These are phyloP conservation scores for Tapirus indicus DNA, from an alignment of 2,797 vertebrate genomes.

Conservation along the genomic window DNA sequence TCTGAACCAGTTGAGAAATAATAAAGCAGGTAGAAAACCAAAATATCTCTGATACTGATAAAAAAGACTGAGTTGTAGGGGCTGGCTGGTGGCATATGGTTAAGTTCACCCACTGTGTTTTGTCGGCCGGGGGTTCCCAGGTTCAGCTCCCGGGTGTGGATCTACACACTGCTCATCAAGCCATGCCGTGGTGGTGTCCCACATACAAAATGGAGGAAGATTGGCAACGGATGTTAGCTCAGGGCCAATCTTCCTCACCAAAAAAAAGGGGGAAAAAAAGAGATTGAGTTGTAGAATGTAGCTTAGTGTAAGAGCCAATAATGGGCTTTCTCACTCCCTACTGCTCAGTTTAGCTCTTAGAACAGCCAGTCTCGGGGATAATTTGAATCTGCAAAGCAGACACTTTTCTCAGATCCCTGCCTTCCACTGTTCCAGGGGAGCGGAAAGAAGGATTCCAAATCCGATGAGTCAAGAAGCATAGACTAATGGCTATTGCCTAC, in stretches of 20 bases:
- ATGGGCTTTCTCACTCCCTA: neutral
- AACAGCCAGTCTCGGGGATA: neutral
- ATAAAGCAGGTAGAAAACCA: neutral
- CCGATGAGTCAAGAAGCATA: neutral
- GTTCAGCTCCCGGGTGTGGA: too few species aligned
- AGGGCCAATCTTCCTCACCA: too few species aligned
- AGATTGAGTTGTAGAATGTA: neutral
- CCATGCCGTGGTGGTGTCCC: too few species aligned
- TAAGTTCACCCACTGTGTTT: too few species aligned
- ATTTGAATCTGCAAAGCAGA: neutral
- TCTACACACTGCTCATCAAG: too few species aligned
- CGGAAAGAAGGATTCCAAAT: neutral
- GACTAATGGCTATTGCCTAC: neutral
- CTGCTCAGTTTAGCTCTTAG: neutral
- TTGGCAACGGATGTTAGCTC: too few species aligned
- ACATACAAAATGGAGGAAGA: too few species aligned
- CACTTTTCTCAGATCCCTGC: neutral
- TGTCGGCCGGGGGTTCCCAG: too few species aligned
- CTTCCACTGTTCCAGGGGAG: neutral
- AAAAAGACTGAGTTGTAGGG: neutral
- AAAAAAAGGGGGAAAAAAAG: too few species aligned
- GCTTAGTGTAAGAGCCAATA: neutral
- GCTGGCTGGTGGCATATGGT: too few species aligned
- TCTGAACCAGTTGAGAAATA: slow-evolving; percentile 35
- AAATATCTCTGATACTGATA: neutral